Evolutionary conservation across 2,888 invertebrate species (phyloP).

Genomic region (Tortrix viridana): DNA sequence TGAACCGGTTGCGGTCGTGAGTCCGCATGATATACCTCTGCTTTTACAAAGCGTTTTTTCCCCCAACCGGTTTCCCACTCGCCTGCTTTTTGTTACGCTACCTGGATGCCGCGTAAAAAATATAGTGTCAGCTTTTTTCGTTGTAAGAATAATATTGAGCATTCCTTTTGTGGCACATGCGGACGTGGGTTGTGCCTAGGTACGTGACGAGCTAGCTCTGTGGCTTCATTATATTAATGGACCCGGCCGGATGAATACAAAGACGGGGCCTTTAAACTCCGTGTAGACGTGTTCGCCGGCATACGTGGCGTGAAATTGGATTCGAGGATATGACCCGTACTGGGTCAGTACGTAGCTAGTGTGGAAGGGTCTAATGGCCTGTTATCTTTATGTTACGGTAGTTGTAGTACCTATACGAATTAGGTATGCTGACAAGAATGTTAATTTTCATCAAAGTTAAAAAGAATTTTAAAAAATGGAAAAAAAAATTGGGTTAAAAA

Average conservation of each 20-base stretch:
- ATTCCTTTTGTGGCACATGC: slow-evolving; percentile 80
- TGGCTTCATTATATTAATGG: slow-evolving; percentile 82
- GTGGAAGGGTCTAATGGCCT: slow-evolving; percentile 9
- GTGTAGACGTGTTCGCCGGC: slow-evolving; percentile 63
- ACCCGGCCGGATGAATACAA: slow-evolving; percentile 79
- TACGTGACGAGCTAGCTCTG: slow-evolving; percentile 77
- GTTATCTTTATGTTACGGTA: not conserved
- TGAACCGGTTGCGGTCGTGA: slow-evolving; percentile 74
- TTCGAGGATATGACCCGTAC: slow-evolving; percentile 51
- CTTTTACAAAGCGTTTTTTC: slow-evolving; percentile 71
- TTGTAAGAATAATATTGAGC: slow-evolving; percentile 79
- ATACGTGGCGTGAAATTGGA: slow-evolving; percentile 65
- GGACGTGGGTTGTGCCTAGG: slow-evolving; percentile 70
- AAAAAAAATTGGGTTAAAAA: too few relatives aligned
- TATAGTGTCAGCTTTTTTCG: slow-evolving; percentile 74
- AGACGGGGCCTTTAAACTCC: slow-evolving; percentile 75
- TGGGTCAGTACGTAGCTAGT: slow-evolving; percentile 4
- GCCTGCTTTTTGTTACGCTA: slow-evolving; percentile 73
- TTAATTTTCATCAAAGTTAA: too few relatives aligned
- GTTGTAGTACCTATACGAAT: not conserved
- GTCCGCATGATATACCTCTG: slow-evolving; percentile 81
- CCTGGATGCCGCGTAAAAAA: slow-evolving; percentile 75
- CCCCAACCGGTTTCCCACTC: slow-evolving; percentile 69
- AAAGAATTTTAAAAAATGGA: too few relatives aligned
- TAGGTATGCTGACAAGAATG: not conserved